Conservation (phyloP, 2,797 vertebrate species). For the Tokudaia tokunoshimensis region DNA sequence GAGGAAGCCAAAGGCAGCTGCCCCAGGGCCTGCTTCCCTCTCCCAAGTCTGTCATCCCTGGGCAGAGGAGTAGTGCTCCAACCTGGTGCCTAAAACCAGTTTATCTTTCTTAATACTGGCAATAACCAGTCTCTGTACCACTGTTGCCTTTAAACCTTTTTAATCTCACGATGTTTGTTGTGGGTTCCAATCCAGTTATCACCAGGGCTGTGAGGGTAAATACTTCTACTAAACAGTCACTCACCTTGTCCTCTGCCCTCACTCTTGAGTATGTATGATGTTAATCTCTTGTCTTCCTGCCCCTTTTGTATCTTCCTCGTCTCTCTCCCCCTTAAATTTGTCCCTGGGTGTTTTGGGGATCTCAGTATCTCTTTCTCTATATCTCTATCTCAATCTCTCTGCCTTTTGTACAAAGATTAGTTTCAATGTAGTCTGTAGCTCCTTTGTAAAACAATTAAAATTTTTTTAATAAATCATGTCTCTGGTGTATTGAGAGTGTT, state of each 20-base stretch:
- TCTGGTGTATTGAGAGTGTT: constrained; percentile 82
- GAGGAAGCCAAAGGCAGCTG: constrained; percentile 75
- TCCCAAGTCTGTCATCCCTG: constrained; percentile 50
- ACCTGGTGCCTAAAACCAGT: constrained; percentile 80
- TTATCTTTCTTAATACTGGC: constrained; percentile 75
- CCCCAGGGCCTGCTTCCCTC: constrained; percentile 65
- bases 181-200: constrained; percentile 73
- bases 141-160: constrained; percentile 81
- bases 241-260: constrained; percentile 61
- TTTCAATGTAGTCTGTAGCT: constrained; percentile 88
- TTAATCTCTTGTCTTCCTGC: constrained; percentile 76
- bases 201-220: constrained; percentile 78
- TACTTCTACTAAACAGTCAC: constrained; percentile 68
- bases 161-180: constrained; percentile 73
- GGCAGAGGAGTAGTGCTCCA: constrained; percentile 38
- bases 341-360: constrained; percentile 77
- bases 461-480: constrained; percentile 87
- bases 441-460: constrained; percentile 89
- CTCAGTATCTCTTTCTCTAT: constrained; percentile 69
- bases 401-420: constrained; percentile 89
- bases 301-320: constrained; percentile 77
- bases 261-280: constrained; percentile 76
- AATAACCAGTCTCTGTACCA: constrained; percentile 79
- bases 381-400: constrained; percentile 8
- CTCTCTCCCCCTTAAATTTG: constrained; percentile 67